phyloP scores from a whole-genome alignment of 2,113 vertebrate genomes.

The Melierax canorus region DNA sequence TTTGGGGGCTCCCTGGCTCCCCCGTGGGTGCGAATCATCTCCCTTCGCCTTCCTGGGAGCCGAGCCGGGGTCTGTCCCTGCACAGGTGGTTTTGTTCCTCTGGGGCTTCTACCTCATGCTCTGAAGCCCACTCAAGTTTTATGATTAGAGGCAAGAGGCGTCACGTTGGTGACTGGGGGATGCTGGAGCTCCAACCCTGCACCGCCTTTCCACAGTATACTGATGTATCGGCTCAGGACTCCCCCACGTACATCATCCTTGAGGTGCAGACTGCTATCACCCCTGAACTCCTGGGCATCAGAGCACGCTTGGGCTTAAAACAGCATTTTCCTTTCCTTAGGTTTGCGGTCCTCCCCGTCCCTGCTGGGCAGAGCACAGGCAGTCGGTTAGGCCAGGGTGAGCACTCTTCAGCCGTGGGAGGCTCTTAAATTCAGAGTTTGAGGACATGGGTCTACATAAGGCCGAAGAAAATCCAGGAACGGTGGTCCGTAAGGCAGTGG shows the following conservation, averaged over 20 bases:
- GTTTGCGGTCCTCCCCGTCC: neutral
- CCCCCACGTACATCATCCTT: rapidly evolving
- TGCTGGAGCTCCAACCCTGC: neutral
- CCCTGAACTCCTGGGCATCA: neutral
- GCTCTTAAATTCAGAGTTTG: neutral
- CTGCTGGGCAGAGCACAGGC: neutral
- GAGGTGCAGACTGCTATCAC: neutral
- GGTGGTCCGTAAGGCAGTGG: neutral
- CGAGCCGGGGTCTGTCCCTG: rapidly evolving
- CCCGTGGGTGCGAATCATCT: neutral
- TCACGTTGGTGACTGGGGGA: rapidly evolving
- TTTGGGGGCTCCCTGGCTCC: neutral
- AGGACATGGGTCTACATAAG: neutral
- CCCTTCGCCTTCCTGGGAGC: neutral
- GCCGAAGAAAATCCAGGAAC: neutral
- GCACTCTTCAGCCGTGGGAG: neutral
- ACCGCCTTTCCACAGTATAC: rapidly evolving
- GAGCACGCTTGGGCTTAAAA: neutral
- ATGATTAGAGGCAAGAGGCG: neutral
- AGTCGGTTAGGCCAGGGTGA: neutral
- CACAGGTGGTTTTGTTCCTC: neutral
- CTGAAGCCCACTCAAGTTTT: neutral
- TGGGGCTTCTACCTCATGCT: rapidly evolving
- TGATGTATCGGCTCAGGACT: rapidly evolving
- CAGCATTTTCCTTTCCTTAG: neutral